Percentiles rank a stretch among this genome's conserved stretches.
phyloP scores from a whole-genome alignment of 92 coral and sea anemone species.

The Phenganax subtilis region DNA sequence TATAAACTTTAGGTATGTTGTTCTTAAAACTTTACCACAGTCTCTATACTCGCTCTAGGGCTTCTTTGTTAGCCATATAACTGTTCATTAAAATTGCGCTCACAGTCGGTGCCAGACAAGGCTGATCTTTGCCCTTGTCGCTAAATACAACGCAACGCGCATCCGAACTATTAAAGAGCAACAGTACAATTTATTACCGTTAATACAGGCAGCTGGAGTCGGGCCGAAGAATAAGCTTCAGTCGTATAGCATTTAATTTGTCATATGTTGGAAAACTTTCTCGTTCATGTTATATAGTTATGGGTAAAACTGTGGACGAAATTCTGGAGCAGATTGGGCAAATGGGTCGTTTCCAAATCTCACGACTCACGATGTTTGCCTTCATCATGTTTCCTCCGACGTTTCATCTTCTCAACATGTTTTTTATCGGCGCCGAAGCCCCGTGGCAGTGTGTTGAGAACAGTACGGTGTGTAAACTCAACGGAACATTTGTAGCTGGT shows the following conservation, averaged over 20 bases:
- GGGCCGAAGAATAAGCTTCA: no score
- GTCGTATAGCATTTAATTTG: neutral
- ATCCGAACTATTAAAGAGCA: no score
- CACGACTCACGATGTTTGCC: conserved; percentile 66
- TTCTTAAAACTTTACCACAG: no score
- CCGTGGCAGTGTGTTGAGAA: conserved; percentile 63
- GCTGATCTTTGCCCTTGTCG: no score
- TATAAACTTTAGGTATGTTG: no score
- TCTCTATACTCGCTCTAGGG: no score
- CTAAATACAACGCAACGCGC: no score
- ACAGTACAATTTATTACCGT: neutral
- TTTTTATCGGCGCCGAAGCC: conserved; percentile 86
- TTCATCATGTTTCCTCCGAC: conserved; percentile 70
- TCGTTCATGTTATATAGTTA: neutral
- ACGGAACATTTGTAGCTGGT: conserved; percentile 57
- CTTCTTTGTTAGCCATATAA: no score
- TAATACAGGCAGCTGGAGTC: neutral
- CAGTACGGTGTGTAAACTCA: conserved; percentile 57
- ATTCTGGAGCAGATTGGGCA: conserved; percentile 77
- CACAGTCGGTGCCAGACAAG: no score
- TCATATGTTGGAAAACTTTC: neutral
- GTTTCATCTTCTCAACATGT: conserved; percentile 85
- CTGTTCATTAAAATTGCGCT: no score
- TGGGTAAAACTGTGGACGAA: conserved; percentile 57
- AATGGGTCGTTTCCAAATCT: conserved; percentile 81